Evolutionary conservation across 2,888 invertebrate species (phyloP).

Genomic region (Drosophila birchii): DNA sequence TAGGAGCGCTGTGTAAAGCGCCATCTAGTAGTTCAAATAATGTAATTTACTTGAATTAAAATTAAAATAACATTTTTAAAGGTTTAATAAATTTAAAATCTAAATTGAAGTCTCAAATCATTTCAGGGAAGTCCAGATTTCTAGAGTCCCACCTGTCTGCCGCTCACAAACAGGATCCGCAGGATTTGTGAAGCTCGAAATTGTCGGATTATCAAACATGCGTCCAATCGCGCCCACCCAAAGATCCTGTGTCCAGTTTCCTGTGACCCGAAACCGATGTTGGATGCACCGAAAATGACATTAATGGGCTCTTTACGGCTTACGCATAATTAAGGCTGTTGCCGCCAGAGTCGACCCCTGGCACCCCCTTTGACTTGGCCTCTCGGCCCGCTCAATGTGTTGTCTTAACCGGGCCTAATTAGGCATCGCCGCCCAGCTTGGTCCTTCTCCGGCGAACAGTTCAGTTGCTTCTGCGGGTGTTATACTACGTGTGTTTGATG

Average conservation of each 20-base stretch:
- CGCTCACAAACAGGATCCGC: not conserved
- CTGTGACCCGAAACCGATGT: slow-evolving; percentile 16
- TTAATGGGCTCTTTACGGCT: slow-evolving; percentile 67
- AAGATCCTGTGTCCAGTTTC: not conserved
- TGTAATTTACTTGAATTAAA: not conserved
- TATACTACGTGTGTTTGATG: slow-evolving; percentile 38
- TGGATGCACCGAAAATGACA: slow-evolving; percentile 60
- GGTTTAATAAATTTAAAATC: not conserved
- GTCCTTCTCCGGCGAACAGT: slow-evolving; percentile 11
- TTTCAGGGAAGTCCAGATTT: not conserved
- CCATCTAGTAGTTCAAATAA: not conserved
- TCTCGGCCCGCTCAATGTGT: slow-evolving; percentile 54
- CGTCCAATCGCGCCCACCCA: slow-evolving; percentile 4
- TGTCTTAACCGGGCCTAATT: slow-evolving; percentile 74
- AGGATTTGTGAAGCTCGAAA: slow-evolving; percentile 8
- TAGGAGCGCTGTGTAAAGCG: not conserved
- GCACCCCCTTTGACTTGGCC: slow-evolving; percentile 13
- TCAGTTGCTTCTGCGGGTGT: slow-evolving; percentile 40
- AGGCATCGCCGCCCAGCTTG: slow-evolving; percentile 44
- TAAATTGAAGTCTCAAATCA: not conserved
- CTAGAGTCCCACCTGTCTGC: not conserved
- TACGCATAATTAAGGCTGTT: slow-evolving; percentile 76
- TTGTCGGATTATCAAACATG: slow-evolving; percentile 21
- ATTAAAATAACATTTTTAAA: not conserved
- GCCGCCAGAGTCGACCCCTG: slow-evolving; percentile 20